phyloP scores from a whole-genome alignment of 1,140 invertebrate species.

The Pseudomyrmex dendroicus region DNA sequence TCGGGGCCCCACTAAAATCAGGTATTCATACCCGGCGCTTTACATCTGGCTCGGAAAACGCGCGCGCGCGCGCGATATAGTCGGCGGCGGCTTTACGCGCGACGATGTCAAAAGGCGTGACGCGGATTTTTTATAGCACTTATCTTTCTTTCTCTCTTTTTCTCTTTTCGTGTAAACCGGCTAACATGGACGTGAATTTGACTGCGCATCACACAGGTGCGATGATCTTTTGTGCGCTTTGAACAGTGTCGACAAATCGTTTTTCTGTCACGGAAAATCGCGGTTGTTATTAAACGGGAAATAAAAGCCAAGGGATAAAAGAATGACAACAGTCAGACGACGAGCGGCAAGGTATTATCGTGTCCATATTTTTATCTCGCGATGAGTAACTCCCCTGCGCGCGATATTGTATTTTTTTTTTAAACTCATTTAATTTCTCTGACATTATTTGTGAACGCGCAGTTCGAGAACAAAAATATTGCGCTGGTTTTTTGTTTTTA shows the following conservation, averaged over 20 bases:
- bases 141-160: no score
- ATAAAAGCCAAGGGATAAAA: neutral
- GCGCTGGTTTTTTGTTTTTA: neutral
- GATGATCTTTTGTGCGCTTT: slow-evolving; percentile 32
- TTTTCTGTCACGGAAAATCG: neutral
- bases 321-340: neutral
- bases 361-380: neutral
- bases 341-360: neutral
- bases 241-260: slow-evolving; percentile 51
- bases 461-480: slow-evolving; percentile 4
- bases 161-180: slow-evolving; percentile 10
- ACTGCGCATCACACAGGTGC: slow-evolving; percentile 11
- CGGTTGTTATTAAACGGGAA: neutral
- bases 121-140: slow-evolving; percentile 54
- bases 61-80: neutral
- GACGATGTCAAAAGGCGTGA: slow-evolving; percentile 43
- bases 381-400: neutral
- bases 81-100: slow-evolving; percentile 60
- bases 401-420: neutral
- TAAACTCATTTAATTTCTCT: neutral
- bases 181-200: slow-evolving; percentile 16
- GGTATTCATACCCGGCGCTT: slow-evolving; percentile 64
- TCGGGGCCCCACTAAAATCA: slow-evolving; percentile 64
- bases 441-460: neutral
- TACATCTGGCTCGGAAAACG: slow-evolving; percentile 37